Percentiles rank a stretch among this genome's conserved stretches.
Evolutionary conservation across 2,113 vertebrate genomes (phyloP).

Genomic region (Gobius niger): DNA sequence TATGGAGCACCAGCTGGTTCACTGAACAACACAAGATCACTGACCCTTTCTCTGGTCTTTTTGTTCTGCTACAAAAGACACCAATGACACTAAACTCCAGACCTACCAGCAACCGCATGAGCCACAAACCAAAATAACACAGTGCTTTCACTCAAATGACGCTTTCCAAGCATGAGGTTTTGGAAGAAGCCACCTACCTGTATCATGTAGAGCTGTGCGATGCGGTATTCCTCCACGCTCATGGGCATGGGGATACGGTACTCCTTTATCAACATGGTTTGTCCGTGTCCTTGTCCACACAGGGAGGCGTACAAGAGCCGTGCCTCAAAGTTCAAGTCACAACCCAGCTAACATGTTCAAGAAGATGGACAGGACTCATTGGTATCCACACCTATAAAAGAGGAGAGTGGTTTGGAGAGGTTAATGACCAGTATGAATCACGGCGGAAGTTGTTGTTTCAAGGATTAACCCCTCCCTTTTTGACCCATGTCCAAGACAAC

Average conservation of each 20-base stretch:
- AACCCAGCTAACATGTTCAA: constrained; percentile 58
- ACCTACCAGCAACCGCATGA: not conserved
- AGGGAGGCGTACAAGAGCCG: constrained; percentile 21
- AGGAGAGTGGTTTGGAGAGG: not conserved
- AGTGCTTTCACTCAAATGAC: not conserved
- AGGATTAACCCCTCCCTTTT: constrained; percentile 48
- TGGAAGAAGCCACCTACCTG: constrained; percentile 79
- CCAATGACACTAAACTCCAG: constrained; percentile 23
- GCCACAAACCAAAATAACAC: not conserved
- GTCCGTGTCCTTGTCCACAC: constrained; percentile 58
- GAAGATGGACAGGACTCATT: constrained; percentile 21
- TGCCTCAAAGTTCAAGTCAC: constrained; percentile 27
- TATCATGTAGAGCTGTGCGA: constrained; percentile 98
- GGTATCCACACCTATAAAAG: constrained; percentile 41
- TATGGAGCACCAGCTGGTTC: constrained; percentile 51
- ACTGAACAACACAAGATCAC: constrained; percentile 2
- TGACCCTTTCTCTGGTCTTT: constrained; percentile 24
- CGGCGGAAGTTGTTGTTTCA: constrained; percentile 33
- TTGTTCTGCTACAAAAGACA: constrained; percentile 15
- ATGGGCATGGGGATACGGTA: constrained; percentile 95
- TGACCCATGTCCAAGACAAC: constrained; percentile 23
- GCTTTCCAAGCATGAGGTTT: not conserved
- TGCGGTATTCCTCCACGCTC: constrained; percentile 97
- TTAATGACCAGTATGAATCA: constrained; percentile 19
- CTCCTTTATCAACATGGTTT: constrained; percentile 95